phyloP scores from a whole-genome alignment of 1,140 invertebrate species.

The Drosophila parvula region DNA sequence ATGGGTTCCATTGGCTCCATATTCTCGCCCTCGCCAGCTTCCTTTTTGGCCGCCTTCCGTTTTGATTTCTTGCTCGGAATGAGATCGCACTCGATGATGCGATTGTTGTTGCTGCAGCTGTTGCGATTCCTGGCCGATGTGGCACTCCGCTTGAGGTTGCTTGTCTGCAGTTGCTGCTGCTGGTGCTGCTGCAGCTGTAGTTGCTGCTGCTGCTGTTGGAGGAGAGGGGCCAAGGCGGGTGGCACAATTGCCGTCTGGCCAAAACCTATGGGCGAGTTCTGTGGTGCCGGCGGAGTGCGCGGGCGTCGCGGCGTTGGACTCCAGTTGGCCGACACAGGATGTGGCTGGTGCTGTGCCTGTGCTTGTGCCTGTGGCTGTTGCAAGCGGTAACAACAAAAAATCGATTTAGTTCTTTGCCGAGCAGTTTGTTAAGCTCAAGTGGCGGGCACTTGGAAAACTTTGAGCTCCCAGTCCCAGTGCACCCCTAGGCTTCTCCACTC shows the following conservation, averaged over 20 bases:
- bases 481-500: constrained; percentile 19
- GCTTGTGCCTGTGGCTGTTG: constrained; percentile 27
- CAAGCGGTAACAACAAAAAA: constrained; percentile 63
- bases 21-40: constrained; percentile 37
- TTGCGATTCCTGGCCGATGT: constrained; percentile 39
- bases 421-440: constrained; percentile 70
- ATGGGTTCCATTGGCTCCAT: constrained; percentile 52
- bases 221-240: constrained; percentile 57
- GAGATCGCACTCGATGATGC: constrained; percentile 78
- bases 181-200: constrained; percentile 17
- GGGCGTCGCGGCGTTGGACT: constrained; percentile 62
- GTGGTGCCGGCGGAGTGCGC: constrained; percentile 73
- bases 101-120: constrained; percentile 54
- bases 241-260: constrained; percentile 51
- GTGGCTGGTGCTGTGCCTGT: constrained; percentile 27
- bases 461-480: constrained; percentile 38
- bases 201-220: constrained; percentile 61
- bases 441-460: constrained; percentile 63
- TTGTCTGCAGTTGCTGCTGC: constrained; percentile 21
- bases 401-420: constrained; percentile 73
- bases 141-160: constrained; percentile 32
- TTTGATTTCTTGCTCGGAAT: constrained; percentile 82
- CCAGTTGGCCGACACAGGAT: constrained; percentile 54
- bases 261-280: constrained; percentile 75
- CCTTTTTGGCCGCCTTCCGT: constrained; percentile 59